These are phyloP conservation scores for Lithophane ornitopus DNA, from an alignment of 2,888 invertebrate genomes.

Conservation along the genomic window DNA sequence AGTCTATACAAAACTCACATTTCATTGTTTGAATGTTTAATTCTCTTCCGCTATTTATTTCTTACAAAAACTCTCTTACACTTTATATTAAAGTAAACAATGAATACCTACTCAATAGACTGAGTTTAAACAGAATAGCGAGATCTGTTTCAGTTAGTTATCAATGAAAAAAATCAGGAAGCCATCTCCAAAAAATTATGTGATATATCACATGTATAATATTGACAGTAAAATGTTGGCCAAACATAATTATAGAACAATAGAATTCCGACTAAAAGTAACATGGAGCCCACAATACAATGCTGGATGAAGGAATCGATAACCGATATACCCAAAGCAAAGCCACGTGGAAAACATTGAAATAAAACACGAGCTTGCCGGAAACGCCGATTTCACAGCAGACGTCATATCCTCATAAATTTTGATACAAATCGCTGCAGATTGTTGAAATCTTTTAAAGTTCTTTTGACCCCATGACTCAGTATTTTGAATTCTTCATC, in stretches of 20 bases:
- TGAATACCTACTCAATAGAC: slow-evolving; percentile 1
- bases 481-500: slow-evolving; percentile 34
- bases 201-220: no score
- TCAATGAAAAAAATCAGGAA: background rate
- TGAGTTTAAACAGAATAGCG: slow-evolving; percentile 7
- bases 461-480: slow-evolving; percentile 38
- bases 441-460: slow-evolving; percentile 25
- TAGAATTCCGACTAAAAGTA: background rate
- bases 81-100: slow-evolving; percentile 12
- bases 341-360: slow-evolving; percentile 29
- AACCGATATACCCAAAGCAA: background rate
- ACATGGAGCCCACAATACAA: background rate
- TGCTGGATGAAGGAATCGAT: slow-evolving; percentile 2
- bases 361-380: slow-evolving; percentile 4
- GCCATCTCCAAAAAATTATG: background rate
- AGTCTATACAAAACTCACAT: slow-evolving; percentile 25
- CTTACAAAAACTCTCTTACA: slow-evolving; percentile 1
- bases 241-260: background rate
- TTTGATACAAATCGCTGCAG: background rate
- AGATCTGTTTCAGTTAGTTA: background rate
- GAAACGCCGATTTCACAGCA: slow-evolving; percentile 4
- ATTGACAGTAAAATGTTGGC: background rate
- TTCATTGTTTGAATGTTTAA: slow-evolving; percentile 32
- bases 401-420: slow-evolving; percentile 23
- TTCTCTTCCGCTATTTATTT: slow-evolving; percentile 24